Evolutionary conservation across 92 coral and sea anemone species (phyloP), one percentile per base, ranked within the genome.

Genomic region (Epizoanthus ramosus): DNA sequence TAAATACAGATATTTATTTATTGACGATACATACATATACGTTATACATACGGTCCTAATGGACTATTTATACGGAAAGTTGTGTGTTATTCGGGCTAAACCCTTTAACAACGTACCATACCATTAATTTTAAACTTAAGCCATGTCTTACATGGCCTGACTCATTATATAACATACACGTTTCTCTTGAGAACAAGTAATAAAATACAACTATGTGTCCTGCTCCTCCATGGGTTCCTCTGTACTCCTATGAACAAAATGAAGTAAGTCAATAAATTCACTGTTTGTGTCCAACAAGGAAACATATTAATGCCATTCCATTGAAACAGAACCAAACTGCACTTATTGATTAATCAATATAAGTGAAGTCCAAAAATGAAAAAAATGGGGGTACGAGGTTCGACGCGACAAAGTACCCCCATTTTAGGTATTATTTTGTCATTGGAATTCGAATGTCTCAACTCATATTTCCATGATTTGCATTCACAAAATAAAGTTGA

Each of bases 151-250:
- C 81, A 76, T 25, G 43, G 81, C 81, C 69, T 58, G 9, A 24
- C 57, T 25, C 31, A 19, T 41, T 67, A 15, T 19, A 77, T 47
- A 41, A 35, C 57, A n/a, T 35, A 22, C 18, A 57, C 21, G 41
- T 52, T 61, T 61, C 63, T 47, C 57, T 72, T 47, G 52, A 68
- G 3, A 39, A 53, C 33, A 61, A 35, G 56, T 31, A 70, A 53
- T 66, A 66, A 15, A 19, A 85, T 25, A 41, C 57, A 61, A 56
- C 60, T 82, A 87, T 4, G 90, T 45, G 41, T 91, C 95, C 66
- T 89, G 90, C 6, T 86, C 95, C 58, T 91, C 98, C 98, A 93
- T 95, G 39, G 93, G 90, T 66, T 84, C 88, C 33, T 95, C 98
- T 41, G 92, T 28, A 50, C 85, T 73, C 87, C 98, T 95, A 75